phyloP scores from a whole-genome alignment of 2,888 invertebrate species.

The Caenorhabditis sp. region DNA sequence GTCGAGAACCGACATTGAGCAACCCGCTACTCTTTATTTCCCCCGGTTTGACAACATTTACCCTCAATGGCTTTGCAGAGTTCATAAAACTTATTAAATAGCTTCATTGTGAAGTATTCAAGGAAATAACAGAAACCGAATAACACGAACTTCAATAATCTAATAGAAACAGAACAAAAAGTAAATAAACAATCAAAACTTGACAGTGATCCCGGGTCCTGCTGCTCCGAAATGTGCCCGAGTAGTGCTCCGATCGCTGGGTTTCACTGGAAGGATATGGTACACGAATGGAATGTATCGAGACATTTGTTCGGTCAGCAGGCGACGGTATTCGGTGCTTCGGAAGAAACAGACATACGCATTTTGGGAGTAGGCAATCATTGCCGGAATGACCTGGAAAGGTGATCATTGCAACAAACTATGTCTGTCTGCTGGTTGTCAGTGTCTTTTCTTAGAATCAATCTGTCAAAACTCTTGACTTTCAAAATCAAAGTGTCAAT shows the following conservation, averaged over 20 bases:
- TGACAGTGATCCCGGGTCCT: background rate
- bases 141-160: too few relatives aligned
- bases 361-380: constrained; percentile 29
- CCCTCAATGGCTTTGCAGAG: too few relatives aligned
- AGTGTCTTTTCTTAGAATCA: too few relatives aligned
- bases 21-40: too few relatives aligned
- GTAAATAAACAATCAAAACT: background rate
- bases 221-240: background rate
- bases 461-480: background rate
- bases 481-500: background rate
- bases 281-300: background rate
- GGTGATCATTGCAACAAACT: too few relatives aligned
- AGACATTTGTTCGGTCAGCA: constrained; percentile 13
- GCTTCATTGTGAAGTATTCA: too few relatives aligned
- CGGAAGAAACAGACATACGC: constrained; percentile 27
- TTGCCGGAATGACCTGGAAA: constrained; percentile 38
- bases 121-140: too few relatives aligned
- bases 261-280: background rate
- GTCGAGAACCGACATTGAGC: too few relatives aligned
- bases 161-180: background rate
- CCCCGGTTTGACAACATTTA: too few relatives aligned
- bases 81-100: too few relatives aligned
- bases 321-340: constrained; percentile 14
- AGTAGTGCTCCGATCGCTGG: background rate
- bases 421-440: too few relatives aligned